A percentile compares a stretch with the other conserved stretches of the same genome.
These are phyloP conservation scores for Urocitellus parryii DNA, from an alignment of 2,113 vertebrate genomes.

Conservation along the genomic window DNA sequence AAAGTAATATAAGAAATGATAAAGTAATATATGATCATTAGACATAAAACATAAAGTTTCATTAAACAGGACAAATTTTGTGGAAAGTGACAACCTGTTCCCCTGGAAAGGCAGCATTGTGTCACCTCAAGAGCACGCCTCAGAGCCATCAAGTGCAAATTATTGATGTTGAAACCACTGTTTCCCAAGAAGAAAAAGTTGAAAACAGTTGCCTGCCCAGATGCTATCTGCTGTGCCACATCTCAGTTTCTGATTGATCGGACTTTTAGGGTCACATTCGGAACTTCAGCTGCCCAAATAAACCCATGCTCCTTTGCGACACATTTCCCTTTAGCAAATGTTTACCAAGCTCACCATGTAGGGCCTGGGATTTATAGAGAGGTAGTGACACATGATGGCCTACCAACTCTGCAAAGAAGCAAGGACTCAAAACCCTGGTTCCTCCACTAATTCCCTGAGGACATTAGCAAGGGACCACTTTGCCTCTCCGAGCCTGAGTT, in stretches of 20 bases:
- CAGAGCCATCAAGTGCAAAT: conserved; percentile 74
- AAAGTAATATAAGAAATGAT: neutral
- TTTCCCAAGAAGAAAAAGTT: conserved; percentile 80
- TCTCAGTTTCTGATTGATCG: neutral
- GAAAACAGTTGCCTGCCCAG: conserved; percentile 54
- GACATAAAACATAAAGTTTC: conserved; percentile 32
- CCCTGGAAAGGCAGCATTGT: conserved; percentile 72
- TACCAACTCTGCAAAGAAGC: neutral
- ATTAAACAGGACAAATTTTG: conserved; percentile 82
- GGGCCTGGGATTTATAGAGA: fast-evolving
- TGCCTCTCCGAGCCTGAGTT: neutral
- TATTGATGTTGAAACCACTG: conserved; percentile 73
- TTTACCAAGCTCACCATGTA: neutral
- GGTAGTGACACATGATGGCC: neutral
- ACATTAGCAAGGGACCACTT: neutral
- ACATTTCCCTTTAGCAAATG: neutral
- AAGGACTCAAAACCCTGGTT: neutral
- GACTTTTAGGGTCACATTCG: neutral
- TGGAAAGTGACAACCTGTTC: conserved; percentile 80
- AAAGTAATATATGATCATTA: neutral
- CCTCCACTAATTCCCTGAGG: neutral
- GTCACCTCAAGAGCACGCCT: conserved; percentile 79
- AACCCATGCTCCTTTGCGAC: neutral
- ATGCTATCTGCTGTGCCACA: conserved; percentile 63
- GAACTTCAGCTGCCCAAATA: neutral